Percentiles rank a stretch among this genome's conserved stretches.
These are phyloP conservation scores for Clitarchus hookeri DNA, from an alignment of 2,888 invertebrate genomes.

Conservation along the genomic window DNA sequence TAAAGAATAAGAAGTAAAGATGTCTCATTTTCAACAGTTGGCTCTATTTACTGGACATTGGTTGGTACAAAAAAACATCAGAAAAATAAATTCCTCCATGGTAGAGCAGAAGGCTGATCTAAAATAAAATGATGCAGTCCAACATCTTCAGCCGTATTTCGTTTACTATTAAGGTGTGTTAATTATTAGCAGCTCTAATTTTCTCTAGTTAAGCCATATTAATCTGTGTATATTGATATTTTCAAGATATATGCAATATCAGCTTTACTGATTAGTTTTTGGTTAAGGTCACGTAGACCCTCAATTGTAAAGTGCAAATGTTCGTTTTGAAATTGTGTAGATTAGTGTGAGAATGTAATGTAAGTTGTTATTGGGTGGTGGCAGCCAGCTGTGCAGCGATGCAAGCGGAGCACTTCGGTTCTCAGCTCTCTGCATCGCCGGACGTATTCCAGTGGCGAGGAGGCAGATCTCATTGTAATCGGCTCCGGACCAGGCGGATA, in stretches of 20 bases:
- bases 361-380: slow-evolving; percentile 12
- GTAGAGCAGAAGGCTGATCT: slow-evolving; percentile 12
- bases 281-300: neutral
- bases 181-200: neutral
- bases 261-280: neutral
- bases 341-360: neutral
- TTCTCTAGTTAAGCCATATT: neutral
- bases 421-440: slow-evolving; percentile 36
- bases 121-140: slow-evolving; percentile 40
- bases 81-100: neutral
- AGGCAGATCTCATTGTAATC: slow-evolving; percentile 95
- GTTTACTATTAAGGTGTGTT: slow-evolving; percentile 41
- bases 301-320: neutral
- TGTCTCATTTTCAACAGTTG: no score
- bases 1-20: no score
- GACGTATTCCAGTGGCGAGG: slow-evolving; percentile 70
- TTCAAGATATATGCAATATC: neutral
- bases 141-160: slow-evolving; percentile 43
- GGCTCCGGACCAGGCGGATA: slow-evolving; percentile 99
- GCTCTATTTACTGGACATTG: no score
- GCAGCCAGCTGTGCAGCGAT: slow-evolving; percentile 35
- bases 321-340: neutral
- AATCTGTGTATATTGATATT: neutral
- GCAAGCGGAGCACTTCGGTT: slow-evolving; percentile 33
- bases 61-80: neutral